Evolutionary conservation across 2,797 vertebrate species (phyloP), one percentile per base, ranked within the genome.

Genomic region (Typhlichthys eigenmanni): DNA sequence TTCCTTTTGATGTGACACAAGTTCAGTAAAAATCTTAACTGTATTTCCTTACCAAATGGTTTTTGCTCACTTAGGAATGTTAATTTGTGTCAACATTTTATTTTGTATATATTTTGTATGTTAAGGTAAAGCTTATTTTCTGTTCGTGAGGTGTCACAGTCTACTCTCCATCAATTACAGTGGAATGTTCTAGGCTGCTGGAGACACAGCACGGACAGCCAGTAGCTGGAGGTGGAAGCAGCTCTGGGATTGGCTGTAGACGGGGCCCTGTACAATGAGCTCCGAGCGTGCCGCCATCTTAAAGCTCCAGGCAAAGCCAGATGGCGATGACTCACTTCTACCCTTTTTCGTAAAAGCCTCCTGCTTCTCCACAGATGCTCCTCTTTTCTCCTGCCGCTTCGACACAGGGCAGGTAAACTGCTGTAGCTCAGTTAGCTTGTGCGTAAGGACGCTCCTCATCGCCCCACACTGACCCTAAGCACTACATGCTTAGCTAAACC

Each of bases 241-340:
- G 50, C 56, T 38, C 61, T 59, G 72, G 62, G 69, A 78, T 74
- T 81, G 82, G 76, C 62, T 84, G 55, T 14, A 74, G 64, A 69
- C 1, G 50, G 62, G 69, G 69, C 69, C 71, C 68, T 61, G 11
- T 57, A 45, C 57, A 61, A 14, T 64, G 68, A 67, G 76, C 82
- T 57, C 74, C 67, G 66, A 13, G 56, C 71, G 79, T 82, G 68
- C 70, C 78, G 69, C 59, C 71, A 69, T 77, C 71, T 34, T 60
- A 38, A 6, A 8, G 34, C 61, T 77, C 51, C 56, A 60, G 67
- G 70, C 71, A 74, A 62, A 63, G 69, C 66, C 69, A 78, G 70
- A 70, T 60, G 68, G 34, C 63, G 83, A 86, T 87, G 83, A 89
- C 73, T 89, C 81, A 89, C 73, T 79, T 81, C 70, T 76, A 14